Percentiles rank a stretch among this genome's conserved stretches.
Evolutionary conservation across 2,888 invertebrate genomes (phyloP).

Genomic region (Steromphala cineraria): DNA sequence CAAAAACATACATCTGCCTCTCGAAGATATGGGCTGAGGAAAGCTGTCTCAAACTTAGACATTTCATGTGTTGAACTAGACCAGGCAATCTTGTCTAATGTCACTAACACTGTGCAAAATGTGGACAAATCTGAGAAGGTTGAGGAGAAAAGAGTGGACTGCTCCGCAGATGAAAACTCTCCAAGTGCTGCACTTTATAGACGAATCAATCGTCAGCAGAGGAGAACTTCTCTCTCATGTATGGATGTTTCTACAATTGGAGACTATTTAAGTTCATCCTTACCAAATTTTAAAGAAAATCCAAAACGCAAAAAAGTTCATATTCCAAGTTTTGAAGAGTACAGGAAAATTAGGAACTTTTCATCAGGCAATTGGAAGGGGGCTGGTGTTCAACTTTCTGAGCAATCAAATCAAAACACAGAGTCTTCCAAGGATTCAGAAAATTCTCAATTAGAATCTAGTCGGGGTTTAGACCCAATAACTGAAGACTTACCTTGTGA

Average conservation of each 20-base stretch:
- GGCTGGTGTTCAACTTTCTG: neutral
- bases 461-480: conserved; percentile 12
- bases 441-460: neutral
- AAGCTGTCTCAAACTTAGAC: conserved; percentile 57
- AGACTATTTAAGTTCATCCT: neutral
- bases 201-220: neutral
- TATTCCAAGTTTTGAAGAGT: conserved; percentile 50
- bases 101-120: neutral
- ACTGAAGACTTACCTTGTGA: conserved; percentile 12
- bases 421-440: neutral
- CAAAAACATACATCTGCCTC: conserved; percentile 21
- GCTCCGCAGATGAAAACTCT: neutral
- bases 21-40: conserved; percentile 41
- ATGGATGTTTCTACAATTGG: neutral
- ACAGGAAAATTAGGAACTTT: conserved; percentile 30
- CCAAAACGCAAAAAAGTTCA: conserved; percentile 31
- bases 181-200: neutral
- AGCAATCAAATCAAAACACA: neutral
- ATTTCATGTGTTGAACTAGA: conserved; percentile 37
- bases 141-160: neutral
- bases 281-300: conserved; percentile 9
- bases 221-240: neutral
- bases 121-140: neutral
- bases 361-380: neutral
- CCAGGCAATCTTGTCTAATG: neutral